Evolutionary conservation across 2,888 invertebrate species (phyloP).

Genomic region (Drosophila nr. fundita): DNA sequence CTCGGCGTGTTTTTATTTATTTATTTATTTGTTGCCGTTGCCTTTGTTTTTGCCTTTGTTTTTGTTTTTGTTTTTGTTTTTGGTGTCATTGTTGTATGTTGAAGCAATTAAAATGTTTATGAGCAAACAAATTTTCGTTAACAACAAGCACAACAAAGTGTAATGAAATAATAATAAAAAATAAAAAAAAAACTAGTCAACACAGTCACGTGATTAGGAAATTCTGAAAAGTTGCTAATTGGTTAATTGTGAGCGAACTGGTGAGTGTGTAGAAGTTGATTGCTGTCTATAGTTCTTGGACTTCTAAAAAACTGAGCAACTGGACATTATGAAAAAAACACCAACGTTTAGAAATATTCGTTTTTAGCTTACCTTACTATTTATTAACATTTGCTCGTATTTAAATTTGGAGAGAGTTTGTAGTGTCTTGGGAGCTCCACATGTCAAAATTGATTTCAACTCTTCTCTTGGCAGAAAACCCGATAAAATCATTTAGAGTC

Average conservation of each 20-base stretch:
- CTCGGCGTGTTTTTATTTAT: slow-evolving; percentile 39
- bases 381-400: not conserved
- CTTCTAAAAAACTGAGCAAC: slow-evolving; percentile 53
- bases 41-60: slow-evolving; percentile 33
- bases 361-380: no score
- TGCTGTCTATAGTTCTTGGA: not conserved
- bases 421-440: not conserved
- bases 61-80: slow-evolving; percentile 39
- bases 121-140: slow-evolving; percentile 75
- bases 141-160: slow-evolving; percentile 68
- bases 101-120: slow-evolving; percentile 79
- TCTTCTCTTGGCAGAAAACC: not conserved
- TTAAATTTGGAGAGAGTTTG: not conserved
- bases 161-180: slow-evolving; percentile 66
- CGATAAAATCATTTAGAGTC: not conserved
- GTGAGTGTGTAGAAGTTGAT: not conserved
- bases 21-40: slow-evolving; percentile 19
- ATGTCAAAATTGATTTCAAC: not conserved
- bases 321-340: slow-evolving; percentile 23
- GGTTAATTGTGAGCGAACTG: slow-evolving; percentile 67
- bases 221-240: slow-evolving; percentile 68
- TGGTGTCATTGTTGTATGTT: slow-evolving; percentile 65
- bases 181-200: slow-evolving; percentile 29
- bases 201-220: slow-evolving; percentile 20
- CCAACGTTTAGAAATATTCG: not conserved